phyloP scores from a whole-genome alignment of 2,113 vertebrate species.

The Aspidoscelis tigris region DNA sequence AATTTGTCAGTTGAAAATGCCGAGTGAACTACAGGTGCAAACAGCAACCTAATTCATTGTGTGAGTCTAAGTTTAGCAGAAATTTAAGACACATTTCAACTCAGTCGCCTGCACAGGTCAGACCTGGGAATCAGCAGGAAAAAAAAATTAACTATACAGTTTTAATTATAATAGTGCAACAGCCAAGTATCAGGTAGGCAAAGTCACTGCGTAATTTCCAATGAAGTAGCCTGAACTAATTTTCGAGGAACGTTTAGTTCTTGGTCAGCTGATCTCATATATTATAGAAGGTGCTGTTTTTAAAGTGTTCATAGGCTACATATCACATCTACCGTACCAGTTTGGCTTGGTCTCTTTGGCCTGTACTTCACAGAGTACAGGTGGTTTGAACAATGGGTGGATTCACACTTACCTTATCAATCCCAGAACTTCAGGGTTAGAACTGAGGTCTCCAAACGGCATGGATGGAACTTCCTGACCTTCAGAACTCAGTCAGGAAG shows the following conservation, averaged over 20 bases:
- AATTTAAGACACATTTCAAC: not conserved
- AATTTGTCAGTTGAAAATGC: conserved; percentile 17
- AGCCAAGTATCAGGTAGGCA: not conserved
- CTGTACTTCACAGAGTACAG: not conserved
- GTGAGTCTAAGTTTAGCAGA: conserved; percentile 13
- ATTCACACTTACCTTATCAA: too few species aligned
- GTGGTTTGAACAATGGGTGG: too few species aligned
- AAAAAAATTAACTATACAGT: not conserved
- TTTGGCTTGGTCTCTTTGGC: not conserved
- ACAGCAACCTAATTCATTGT: not conserved
- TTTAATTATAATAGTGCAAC: not conserved
- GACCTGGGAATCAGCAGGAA: conserved; percentile 7
- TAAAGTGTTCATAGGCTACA: not conserved
- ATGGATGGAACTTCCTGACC: too few species aligned
- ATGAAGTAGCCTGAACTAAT: not conserved
- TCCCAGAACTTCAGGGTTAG: too few species aligned
- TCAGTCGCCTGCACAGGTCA: not conserved
- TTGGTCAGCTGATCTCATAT: too few species aligned
- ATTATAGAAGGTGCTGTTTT: not conserved
- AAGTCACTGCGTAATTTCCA: not conserved
- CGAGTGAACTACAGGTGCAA: conserved; percentile 11
- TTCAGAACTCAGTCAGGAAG: too few species aligned
- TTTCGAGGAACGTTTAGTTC: not conserved
- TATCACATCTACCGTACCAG: not conserved
- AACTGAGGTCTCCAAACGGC: too few species aligned